Evolutionary conservation across 2,888 invertebrate species (phyloP).

Genomic region (Oscheius sp.): DNA sequence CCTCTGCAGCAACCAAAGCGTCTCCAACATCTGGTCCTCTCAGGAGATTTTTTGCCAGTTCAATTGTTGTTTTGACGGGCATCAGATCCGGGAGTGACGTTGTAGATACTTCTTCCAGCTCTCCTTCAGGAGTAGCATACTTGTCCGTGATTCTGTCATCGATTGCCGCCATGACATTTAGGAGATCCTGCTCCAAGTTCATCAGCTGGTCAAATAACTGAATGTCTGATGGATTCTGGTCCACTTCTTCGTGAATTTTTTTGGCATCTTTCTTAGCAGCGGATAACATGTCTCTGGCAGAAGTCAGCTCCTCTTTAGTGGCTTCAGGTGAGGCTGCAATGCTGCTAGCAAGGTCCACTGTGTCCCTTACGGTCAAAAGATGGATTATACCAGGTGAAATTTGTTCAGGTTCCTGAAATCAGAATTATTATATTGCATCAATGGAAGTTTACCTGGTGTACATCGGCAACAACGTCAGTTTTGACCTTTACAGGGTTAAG

Average conservation of each 20-base stretch:
- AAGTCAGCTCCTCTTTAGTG: conserved; percentile 2
- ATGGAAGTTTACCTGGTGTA: conserved; percentile 13
- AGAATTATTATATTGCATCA: background rate
- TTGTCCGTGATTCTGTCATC: conserved; percentile 23
- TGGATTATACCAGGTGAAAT: background rate
- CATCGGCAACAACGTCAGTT: background rate
- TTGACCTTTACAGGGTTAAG: conserved; percentile 8
- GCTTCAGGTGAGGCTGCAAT: conserved; percentile 15
- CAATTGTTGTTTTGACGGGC: conserved; percentile 11
- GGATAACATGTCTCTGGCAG: background rate
- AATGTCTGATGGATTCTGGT: conserved; percentile 1
- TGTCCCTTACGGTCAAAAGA: conserved; percentile 5
- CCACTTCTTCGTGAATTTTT: no score
- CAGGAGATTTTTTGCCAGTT: conserved; percentile 37
- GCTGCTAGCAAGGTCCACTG: conserved; percentile 17
- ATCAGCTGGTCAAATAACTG: conserved; percentile 16
- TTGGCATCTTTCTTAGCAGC: no score
- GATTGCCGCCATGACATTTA: conserved; percentile 17
- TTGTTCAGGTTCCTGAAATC: conserved; percentile 1
- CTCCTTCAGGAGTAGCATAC: conserved; percentile 25
- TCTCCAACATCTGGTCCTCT: conserved; percentile 40
- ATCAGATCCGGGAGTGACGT: conserved; percentile 29
- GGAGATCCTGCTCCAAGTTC: conserved; percentile 25
- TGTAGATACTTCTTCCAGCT: conserved; percentile 24
- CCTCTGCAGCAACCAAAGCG: conserved; percentile 37